phyloP scores from a whole-genome alignment of 2,797 vertebrate genomes.

The Cheirogaleus major region DNA sequence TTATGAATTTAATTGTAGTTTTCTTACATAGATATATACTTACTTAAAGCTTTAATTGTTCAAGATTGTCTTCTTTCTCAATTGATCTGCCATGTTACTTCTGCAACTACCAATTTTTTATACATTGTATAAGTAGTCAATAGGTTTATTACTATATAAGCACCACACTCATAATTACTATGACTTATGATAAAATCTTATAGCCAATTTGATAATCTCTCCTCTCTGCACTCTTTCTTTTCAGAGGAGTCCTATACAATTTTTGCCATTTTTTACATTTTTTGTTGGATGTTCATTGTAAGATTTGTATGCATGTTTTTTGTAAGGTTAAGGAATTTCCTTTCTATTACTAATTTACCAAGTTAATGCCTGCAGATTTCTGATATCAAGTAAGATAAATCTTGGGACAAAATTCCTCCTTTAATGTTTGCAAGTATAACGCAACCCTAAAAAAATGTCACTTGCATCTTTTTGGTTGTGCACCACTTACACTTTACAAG shows the following conservation, averaged over 20 bases:
- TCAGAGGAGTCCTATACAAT: background rate
- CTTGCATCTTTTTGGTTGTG: background rate
- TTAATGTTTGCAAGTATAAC: background rate
- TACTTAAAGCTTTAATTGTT: background rate
- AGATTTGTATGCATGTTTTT: background rate
- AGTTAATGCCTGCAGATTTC: background rate
- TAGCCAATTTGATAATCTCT: background rate
- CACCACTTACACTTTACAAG: background rate
- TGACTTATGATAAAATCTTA: background rate
- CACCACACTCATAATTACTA: background rate
- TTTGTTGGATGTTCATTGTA: background rate
- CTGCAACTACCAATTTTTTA: background rate
- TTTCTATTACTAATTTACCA: background rate
- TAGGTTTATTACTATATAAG: background rate
- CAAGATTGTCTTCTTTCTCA: background rate
- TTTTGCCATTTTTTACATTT: background rate
- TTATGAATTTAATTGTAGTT: background rate
- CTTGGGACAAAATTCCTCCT: background rate
- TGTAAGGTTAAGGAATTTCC: background rate
- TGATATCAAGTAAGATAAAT: background rate
- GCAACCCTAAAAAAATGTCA: background rate
- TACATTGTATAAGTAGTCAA: background rate
- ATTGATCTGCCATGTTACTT: background rate
- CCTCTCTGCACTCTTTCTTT: background rate
- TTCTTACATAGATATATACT: background rate